phyloP scores from a whole-genome alignment of 1,140 invertebrate species.

The Hirudo medicinalis region DNA sequence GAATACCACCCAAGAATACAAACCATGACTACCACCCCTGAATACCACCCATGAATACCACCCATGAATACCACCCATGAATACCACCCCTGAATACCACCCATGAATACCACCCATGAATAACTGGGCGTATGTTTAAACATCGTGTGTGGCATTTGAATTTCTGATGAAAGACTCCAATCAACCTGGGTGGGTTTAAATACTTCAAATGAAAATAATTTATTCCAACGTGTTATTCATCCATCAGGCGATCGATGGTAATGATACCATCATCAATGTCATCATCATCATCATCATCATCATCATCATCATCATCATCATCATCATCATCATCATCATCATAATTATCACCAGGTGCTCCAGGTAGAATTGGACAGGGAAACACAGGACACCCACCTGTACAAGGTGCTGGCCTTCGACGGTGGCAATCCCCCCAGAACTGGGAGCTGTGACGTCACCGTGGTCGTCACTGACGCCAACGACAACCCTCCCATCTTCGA shows the following conservation, averaged over 20 bases:
- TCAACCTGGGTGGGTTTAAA: no score
- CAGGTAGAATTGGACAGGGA: constrained; percentile 19
- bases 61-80: no score
- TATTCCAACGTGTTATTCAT: neutral
- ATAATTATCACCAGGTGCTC: constrained; percentile 12
- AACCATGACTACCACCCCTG: no score
- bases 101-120: no score
- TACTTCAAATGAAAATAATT: no score
- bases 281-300: constrained; percentile 8
- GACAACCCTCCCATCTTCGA: constrained; percentile 46
- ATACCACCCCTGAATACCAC: no score
- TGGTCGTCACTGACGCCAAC: constrained; percentile 16
- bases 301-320: constrained; percentile 14
- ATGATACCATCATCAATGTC: neutral
- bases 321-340: constrained; percentile 2
- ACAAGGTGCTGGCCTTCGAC: constrained; percentile 10
- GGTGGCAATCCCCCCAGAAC: constrained; percentile 12
- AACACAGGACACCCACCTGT: neutral
- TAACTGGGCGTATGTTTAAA: no score
- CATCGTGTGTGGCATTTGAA: no score
- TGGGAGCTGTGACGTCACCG: neutral
- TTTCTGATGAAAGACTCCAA: no score
- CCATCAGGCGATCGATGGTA: neutral
- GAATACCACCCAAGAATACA: no score
- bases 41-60: no score